A percentile compares a stretch with the other conserved stretches of the same genome.
phyloP scores from a whole-genome alignment of 2,113 vertebrate species.

The Lophotis ruficrista region DNA sequence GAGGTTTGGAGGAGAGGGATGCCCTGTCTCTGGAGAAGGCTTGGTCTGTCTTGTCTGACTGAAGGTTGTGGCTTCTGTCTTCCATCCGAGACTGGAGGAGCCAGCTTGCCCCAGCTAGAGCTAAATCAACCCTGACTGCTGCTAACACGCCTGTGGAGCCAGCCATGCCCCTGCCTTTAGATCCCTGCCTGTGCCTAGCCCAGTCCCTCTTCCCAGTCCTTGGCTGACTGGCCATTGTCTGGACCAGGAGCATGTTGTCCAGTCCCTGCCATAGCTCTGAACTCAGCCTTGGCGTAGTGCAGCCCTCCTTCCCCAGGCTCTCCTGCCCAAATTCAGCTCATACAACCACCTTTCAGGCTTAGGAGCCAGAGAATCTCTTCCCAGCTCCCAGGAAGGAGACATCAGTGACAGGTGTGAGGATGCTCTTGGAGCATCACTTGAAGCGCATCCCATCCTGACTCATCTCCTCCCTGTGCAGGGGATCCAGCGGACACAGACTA shows the following conservation, averaged over 20 bases:
- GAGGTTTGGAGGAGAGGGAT: background rate
- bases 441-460: background rate
- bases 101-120: background rate
- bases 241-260: rapidly evolving
- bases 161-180: background rate
- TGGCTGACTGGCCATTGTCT: background rate
- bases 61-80: background rate
- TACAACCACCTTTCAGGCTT: rapidly evolving
- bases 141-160: background rate
- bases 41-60: background rate
- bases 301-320: background rate
- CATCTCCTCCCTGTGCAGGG: conserved; percentile 69
- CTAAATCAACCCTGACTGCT: background rate
- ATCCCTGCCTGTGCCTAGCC: background rate
- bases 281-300: too few relatives aligned
- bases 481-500: conserved; percentile 97
- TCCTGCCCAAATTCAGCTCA: background rate
- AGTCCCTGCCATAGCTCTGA: rapidly evolving
- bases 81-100: background rate
- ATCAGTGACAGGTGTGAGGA: rapidly evolving
- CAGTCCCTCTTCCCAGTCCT: background rate
- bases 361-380: background rate
- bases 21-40: background rate
- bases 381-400: background rate
- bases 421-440: background rate